A percentile compares a stretch with the other conserved stretches of the same genome.
Conservation (phyloP, 2,113 vertebrate genomes). For the Heloderma charlesbogerti region DNA sequence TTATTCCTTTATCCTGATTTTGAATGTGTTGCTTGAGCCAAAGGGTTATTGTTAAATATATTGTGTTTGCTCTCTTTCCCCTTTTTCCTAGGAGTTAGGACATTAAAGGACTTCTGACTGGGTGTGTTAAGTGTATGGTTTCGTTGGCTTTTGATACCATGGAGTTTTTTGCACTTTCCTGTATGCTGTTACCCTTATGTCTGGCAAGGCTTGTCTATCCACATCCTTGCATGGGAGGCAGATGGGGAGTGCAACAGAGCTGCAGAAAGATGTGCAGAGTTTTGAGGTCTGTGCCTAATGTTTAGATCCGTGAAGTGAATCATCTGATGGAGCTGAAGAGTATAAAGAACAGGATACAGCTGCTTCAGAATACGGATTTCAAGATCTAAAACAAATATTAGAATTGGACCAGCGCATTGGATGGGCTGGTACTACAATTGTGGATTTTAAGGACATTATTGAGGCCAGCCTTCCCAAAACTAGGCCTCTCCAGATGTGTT, state of each 20-base stretch:
- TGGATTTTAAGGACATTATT: constrained; percentile 22
- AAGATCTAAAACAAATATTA: neutral
- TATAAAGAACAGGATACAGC: constrained; percentile 33
- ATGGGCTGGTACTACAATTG: fast-evolving
- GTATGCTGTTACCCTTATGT: constrained; percentile 69
- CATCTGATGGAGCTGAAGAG: constrained; percentile 54
- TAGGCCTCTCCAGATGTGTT: too few relatives aligned
- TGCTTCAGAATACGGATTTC: fast-evolving
- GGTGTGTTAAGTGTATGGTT: constrained; percentile 60
- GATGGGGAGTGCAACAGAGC: constrained; percentile 58
- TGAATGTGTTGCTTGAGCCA: constrained; percentile 2
- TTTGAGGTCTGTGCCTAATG: constrained; percentile 60
- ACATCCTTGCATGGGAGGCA: constrained; percentile 65
- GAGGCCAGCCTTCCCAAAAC: neutral
- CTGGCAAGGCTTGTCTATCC: constrained; percentile 60
- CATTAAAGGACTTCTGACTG: constrained; percentile 51
- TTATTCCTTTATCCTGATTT: neutral
- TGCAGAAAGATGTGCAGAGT: constrained; percentile 67
- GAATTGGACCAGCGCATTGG: fast-evolving
- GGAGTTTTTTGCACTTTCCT: constrained; percentile 41
- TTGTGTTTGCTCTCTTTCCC: neutral
- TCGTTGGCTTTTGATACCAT: constrained; percentile 64
- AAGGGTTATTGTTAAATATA: neutral
- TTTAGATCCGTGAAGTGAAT: constrained; percentile 53
- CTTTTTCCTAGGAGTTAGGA: constrained; percentile 4